These are phyloP conservation scores for Pristionchus japonicus DNA, from an alignment of 2,888 invertebrate genomes.

Conservation along the genomic window DNA sequence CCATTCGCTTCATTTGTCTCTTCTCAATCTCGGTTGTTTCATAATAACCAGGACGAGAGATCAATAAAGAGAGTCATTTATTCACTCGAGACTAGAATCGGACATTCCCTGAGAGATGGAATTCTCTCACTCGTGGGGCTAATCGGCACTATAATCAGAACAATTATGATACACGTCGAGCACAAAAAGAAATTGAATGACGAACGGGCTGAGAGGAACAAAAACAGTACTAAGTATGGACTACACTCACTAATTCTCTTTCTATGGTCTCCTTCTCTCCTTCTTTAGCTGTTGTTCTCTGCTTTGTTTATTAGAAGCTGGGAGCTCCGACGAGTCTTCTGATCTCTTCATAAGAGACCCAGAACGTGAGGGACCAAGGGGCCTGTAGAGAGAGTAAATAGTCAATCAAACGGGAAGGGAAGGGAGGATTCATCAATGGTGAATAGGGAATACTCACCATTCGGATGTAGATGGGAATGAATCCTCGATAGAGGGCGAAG, in stretches of 20 bases:
- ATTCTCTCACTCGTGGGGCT: constrained; percentile 18
- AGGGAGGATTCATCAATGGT: background rate
- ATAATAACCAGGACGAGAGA: background rate
- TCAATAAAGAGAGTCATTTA: constrained; percentile 27
- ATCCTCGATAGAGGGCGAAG: constrained; percentile 82
- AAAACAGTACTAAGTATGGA: background rate
- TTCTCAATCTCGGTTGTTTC: constrained; percentile 1
- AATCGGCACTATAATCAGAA: background rate
- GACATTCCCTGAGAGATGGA: background rate
- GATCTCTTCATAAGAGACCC: constrained; percentile 92
- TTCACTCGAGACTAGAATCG: constrained; percentile 20
- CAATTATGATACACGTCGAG: constrained; percentile 19
- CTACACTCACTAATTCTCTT: background rate
- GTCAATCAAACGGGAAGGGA: constrained; percentile 15
- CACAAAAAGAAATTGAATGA: background rate
- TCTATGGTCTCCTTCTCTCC: background rate
- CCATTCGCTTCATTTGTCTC: background rate
- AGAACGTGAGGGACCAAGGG: constrained; percentile 88
- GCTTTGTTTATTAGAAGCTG: constrained; percentile 77
- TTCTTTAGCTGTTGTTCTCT: constrained; percentile 42
- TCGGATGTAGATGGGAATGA: constrained; percentile 81
- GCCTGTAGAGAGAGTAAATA: constrained; percentile 74
- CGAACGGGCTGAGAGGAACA: background rate
- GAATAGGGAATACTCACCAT: constrained; percentile 74
- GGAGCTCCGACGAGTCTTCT: constrained; percentile 79